Conservation (phyloP, 1,140 invertebrate species). For the Eurosta solidaginis region DNA sequence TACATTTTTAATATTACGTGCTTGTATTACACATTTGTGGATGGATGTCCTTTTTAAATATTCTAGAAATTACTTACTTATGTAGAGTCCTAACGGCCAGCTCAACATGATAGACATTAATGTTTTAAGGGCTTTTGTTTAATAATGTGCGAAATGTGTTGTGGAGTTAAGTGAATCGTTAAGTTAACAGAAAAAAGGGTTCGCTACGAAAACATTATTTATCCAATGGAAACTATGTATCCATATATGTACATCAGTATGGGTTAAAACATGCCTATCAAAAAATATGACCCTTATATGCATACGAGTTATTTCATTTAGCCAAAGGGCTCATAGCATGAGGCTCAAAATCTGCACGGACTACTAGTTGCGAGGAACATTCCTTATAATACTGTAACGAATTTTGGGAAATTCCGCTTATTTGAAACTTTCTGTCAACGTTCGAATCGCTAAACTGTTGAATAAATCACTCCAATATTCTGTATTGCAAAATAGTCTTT, state of each 20-base stretch:
- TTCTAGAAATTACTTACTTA: conserved; percentile 4
- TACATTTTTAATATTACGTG: background rate
- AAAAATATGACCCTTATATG: too few species aligned
- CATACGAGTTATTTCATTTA: too few species aligned
- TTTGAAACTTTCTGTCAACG: too few species aligned
- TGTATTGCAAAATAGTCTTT: too few species aligned
- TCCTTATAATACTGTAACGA: too few species aligned
- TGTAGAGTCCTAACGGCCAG: background rate
- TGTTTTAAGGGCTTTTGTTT: conserved; percentile 12
- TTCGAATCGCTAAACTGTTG: too few species aligned
- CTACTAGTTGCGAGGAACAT: too few species aligned
- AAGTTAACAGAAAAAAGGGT: background rate
- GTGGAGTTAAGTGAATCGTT: background rate
- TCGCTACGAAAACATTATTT: background rate
- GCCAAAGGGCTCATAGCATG: too few species aligned
- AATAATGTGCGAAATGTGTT: conserved; percentile 17
- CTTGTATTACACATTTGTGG: background rate
- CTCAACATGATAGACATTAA: background rate
- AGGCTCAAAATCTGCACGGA: too few species aligned
- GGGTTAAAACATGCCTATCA: too few species aligned
- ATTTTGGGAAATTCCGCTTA: too few species aligned
- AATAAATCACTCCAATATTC: too few species aligned
- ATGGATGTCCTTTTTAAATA: background rate
- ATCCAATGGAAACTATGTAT: background rate
- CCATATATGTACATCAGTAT: background rate